Evolutionary conservation across 2,797 vertebrate genomes (phyloP), one percentile per base, ranked within the genome.

Genomic region (Syndactyla subalaris): DNA sequence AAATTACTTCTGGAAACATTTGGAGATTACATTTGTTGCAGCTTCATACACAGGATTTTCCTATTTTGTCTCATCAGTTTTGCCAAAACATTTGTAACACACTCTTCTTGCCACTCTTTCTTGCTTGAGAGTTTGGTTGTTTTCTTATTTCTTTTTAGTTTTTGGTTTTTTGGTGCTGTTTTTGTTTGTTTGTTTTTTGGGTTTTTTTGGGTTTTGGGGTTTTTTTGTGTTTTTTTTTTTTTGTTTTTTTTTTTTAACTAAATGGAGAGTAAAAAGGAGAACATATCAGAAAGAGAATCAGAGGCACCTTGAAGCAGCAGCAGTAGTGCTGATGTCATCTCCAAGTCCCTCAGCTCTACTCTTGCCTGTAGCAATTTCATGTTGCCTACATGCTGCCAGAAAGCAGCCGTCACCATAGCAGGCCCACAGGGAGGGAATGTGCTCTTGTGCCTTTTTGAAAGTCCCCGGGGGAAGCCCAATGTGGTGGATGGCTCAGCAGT

Each of bases 241-340:
- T 54, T 32, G 13, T 26, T 49, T 30, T 11, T 32, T 20, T 18
- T 46, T 46, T 91, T 89, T 49, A 72, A 59, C 46, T 62, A 30
- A 92, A 72, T 6, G 7, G 32, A 68, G 24, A 83, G 7, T 20
- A 68, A 65, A 87, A 49, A 81, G 24, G 24, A 87, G 52, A 63
- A 41, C 5, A 9, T 14, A 3, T 32, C 2, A 2, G 48, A 66
- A 66, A 52, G 49, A 27, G 36, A 71, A 74, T 86, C 65, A 4
- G 67, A 51, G 65, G 26, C 41, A 46, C 75, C 79, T 67, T 65
- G 86, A 92, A 85, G 70, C 57, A 85, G 39, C 26, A 52, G 20
- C 59, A 41, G 30, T 1, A 0, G 7, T 82, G 52, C 36, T 0
- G 0, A 15, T 65, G 59, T 54, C 1, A 0, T 48, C 73, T 71